phyloP scores from a whole-genome alignment of 2,113 vertebrate genomes.

The Oncorhynchus mykiss region DNA sequence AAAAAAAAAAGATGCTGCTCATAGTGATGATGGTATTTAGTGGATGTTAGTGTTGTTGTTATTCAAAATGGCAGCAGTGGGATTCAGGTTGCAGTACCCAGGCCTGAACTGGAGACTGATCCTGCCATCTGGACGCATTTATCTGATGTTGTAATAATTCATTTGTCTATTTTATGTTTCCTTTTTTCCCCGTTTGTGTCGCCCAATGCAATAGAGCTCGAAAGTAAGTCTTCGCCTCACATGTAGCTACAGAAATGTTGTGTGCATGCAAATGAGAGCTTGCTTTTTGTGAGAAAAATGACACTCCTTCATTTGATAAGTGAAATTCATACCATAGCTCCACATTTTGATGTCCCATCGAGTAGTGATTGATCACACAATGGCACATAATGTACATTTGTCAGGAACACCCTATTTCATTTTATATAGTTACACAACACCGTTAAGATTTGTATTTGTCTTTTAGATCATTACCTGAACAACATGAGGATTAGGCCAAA shows the following conservation, averaged over 20 bases:
- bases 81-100: conserved; percentile 55
- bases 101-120: conserved; percentile 39
- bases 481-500: not conserved
- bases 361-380: conserved; percentile 13
- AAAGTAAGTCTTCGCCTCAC: conserved; percentile 97
- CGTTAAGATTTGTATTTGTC: not conserved
- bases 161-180: conserved; percentile 82
- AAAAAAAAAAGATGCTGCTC: not conserved
- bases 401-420: not conserved
- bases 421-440: not conserved
- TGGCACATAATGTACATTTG: not conserved
- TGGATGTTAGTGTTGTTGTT: conserved; percentile 6
- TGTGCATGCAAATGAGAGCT: conserved; percentile 93
- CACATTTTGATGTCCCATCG: conserved; percentile 8
- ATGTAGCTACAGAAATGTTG: conserved; percentile 76
- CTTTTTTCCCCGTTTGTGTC: conserved; percentile 90
- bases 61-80: conserved; percentile 7
- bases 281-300: conserved; percentile 87
- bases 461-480: not conserved
- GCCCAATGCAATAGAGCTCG: conserved; percentile 99
- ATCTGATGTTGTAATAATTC: conserved; percentile 76
- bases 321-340: conserved; percentile 87
- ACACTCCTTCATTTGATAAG: conserved; percentile 97
- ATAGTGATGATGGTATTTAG: not conserved
- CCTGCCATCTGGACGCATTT: conserved; percentile 65